phyloP scores from a whole-genome alignment of 2,888 invertebrate species.

The Abrostola tripartita region DNA sequence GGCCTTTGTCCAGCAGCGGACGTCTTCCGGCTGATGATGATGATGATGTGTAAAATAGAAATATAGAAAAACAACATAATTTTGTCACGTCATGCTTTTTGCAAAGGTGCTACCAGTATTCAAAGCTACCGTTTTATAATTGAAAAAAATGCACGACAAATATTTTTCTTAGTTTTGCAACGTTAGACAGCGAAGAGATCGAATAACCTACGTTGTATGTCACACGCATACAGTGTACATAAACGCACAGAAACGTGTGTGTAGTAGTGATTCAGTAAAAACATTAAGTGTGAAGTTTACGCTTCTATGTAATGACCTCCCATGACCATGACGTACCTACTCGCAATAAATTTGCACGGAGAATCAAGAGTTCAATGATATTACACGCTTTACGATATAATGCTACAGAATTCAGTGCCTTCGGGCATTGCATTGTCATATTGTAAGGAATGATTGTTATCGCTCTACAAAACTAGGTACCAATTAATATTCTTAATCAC shows the following conservation, averaged over 20 bases:
- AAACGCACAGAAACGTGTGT: conserved; percentile 26
- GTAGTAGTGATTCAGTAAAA: conserved; percentile 45
- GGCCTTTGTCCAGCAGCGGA: too few species aligned
- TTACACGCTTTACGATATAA: conserved; percentile 43
- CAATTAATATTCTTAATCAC: conserved; percentile 48
- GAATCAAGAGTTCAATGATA: conserved; percentile 64
- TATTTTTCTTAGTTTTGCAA: neutral
- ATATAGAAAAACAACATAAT: too few species aligned
- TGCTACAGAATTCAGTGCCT: conserved; percentile 54
- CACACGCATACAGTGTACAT: neutral
- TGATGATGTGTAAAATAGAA: too few species aligned
- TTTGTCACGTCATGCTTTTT: too few species aligned
- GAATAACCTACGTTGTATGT: neutral
- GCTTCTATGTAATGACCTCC: conserved; percentile 54
- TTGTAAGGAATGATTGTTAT: conserved; percentile 45
- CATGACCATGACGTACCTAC: conserved; percentile 61
- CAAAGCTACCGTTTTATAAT: too few species aligned
- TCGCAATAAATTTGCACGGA: conserved; percentile 51
- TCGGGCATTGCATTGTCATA: conserved; percentile 54
- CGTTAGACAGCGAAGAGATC: neutral
- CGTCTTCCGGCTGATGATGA: too few species aligned
- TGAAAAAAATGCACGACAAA: neutral
- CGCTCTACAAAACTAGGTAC: conserved; percentile 33
- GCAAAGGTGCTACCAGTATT: too few species aligned
- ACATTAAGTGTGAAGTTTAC: conserved; percentile 54